Evolutionary conservation across 2,113 vertebrate species (phyloP).

Genomic region (Struthio camelus): DNA sequence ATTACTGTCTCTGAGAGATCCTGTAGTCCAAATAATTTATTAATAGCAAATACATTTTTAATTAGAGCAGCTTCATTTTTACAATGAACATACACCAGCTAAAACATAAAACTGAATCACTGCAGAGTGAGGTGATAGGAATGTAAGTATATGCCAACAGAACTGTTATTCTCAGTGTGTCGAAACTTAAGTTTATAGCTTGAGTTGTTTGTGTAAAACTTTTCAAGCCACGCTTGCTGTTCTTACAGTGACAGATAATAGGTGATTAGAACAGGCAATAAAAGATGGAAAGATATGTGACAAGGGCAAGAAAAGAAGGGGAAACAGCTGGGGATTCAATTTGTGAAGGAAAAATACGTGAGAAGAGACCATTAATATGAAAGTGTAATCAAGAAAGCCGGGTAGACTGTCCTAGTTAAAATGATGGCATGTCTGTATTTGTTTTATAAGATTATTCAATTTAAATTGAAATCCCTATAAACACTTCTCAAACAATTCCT

Average conservation of each 20-base stretch:
- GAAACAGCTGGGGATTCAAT: background rate
- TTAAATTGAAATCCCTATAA: background rate
- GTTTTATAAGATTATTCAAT: background rate
- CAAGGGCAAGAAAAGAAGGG: background rate
- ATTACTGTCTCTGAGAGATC: background rate
- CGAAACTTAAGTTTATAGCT: background rate
- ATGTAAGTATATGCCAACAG: background rate
- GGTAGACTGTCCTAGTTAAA: background rate
- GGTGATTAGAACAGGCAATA: background rate
- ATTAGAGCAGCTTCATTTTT: background rate
- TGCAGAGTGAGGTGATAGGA: background rate
- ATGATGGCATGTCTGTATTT: fast-evolving
- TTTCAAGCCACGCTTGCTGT: background rate
- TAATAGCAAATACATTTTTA: background rate
- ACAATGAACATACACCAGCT: background rate
- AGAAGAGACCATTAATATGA: background rate
- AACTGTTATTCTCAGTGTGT: background rate
- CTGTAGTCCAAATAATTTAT: background rate
- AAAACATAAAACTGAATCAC: background rate
- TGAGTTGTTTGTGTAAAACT: background rate
- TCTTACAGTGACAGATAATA: background rate
- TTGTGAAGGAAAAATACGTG: background rate
- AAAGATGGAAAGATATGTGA: background rate
- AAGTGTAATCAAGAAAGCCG: background rate
- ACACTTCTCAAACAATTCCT: background rate